Evolutionary conservation across 1,140 invertebrate genomes (phyloP).

Genomic region (Drosophila carrolli): DNA sequence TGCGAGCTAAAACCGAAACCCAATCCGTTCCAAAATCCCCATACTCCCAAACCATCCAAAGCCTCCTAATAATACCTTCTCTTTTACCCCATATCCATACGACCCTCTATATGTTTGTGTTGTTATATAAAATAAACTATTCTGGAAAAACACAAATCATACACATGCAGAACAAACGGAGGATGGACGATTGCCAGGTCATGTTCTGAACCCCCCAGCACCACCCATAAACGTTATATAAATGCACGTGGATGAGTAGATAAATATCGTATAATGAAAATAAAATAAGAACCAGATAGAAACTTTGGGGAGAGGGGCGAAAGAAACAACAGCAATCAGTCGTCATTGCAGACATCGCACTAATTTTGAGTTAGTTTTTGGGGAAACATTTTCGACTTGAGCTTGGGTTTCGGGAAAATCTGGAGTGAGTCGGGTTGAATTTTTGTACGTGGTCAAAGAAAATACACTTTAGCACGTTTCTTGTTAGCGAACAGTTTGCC

Average conservation of each 20-base stretch:
- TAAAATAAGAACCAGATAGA: constrained; percentile 68
- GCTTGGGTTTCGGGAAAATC: constrained; percentile 24
- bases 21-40: not conserved
- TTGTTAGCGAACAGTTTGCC: constrained; percentile 69
- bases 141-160: constrained; percentile 68
- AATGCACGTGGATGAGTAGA: constrained; percentile 82
- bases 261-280: constrained; percentile 83
- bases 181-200: constrained; percentile 50
- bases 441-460: constrained; percentile 71
- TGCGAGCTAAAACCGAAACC: constrained; percentile 18
- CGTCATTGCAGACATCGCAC: constrained; percentile 70
- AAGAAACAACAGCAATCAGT: constrained; percentile 66
- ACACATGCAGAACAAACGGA: constrained; percentile 4
- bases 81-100: not conserved
- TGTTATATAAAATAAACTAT: constrained; percentile 73
- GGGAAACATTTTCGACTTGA: constrained; percentile 49
- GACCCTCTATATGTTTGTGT: constrained; percentile 40
- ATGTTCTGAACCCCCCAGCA: constrained; percentile 2
- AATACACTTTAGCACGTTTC: constrained; percentile 82
- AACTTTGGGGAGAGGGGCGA: constrained; percentile 12
- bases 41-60: not conserved
- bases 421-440: constrained; percentile 6
- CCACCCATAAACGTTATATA: constrained; percentile 64
- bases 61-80: not conserved
- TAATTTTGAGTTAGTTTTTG: constrained; percentile 75